A percentile compares a stretch with the other conserved stretches of the same genome.
These are phyloP conservation scores for Falco punctatus DNA, from an alignment of 2,113 vertebrate genomes.

Conservation along the genomic window DNA sequence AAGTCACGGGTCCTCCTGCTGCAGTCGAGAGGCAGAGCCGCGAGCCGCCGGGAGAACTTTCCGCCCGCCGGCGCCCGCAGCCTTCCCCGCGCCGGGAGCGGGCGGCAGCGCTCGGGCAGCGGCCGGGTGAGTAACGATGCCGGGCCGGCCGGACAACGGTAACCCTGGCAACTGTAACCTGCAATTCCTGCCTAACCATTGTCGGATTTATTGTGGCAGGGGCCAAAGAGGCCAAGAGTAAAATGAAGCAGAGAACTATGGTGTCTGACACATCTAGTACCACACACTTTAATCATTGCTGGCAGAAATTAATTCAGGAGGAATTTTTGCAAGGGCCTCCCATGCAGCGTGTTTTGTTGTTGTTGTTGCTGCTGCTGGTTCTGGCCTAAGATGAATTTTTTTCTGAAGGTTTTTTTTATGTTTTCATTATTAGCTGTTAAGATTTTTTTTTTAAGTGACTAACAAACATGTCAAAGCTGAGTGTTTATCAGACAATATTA, in stretches of 20 bases:
- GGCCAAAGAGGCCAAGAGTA: conserved; percentile 77
- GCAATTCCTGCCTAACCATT: conserved; percentile 74
- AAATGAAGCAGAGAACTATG: conserved; percentile 74
- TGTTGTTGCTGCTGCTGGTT: not conserved
- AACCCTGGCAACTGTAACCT: conserved; percentile 85
- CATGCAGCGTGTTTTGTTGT: not conserved
- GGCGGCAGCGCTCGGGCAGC: conserved; percentile 35
- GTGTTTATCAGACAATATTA: not conserved
- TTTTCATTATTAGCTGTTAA: not conserved
- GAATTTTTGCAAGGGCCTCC: conserved; percentile 58
- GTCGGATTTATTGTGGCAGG: conserved; percentile 79
- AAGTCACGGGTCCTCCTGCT: not conserved
- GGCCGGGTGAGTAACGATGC: conserved; percentile 76
- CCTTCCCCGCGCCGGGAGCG: not conserved
- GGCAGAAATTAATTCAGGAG: conserved; percentile 80
- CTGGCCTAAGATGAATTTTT: not conserved
- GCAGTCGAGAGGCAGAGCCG: not conserved
- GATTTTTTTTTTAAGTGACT: not conserved
- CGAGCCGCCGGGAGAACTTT: not conserved
- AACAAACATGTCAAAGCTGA: not conserved
- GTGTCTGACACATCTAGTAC: conserved; percentile 78
- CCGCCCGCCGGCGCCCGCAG: not conserved
- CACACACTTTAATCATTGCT: conserved; percentile 76
- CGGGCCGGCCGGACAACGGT: conserved; percentile 72
- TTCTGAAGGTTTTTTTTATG: not conserved